Base-by-base conservation (phyloP, 2,888 invertebrate genomes). In the Spicauda simplicius region DNA sequence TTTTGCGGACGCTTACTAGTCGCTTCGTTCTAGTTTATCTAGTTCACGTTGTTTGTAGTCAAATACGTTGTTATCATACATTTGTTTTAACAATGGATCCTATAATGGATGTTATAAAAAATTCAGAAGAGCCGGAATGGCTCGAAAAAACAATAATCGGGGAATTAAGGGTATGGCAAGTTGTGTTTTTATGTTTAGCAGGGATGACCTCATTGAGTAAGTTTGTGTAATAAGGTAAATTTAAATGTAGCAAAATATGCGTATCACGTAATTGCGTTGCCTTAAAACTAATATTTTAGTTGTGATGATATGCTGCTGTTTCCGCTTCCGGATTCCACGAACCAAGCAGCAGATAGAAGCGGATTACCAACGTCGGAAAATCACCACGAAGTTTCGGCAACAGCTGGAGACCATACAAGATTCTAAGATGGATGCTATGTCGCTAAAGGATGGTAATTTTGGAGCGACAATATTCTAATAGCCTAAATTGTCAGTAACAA, bases 291-390 rank as follows among this genome's bases (percentile, higher is more conserved):
- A 41, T 7, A 53, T 89, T 88, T 1, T 81, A 97, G 97, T 97
- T 70, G 95, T 98, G 72, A 95, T 97, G 80, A 90, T 98, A 64
- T 98, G 98, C 84, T 98, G 98, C 83, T 98, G 98, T 82, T 95
- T 98, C 78, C 96, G 97, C 74, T 97, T 98, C 86, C 96, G 98
- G 48, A 97, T 99, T 74, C 98, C 98, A 0, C 94, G 98, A 64
- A 98, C 98, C 0, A 98, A 98, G 84, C 98, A 98, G 86, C 98
- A 98, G 88, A 98, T 99, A 72, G 98, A 98, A 84, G 98, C 98
- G 0, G 98, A 98, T 87, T 98, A 97, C 86, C 96, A 97, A 77
- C 94, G 98, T 19, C 96, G 97, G 78, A 96, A 96, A 85, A 95
- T 98, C 58, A 96, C 97, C 0, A 94, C 95, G 75, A 97, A 96